Evolutionary conservation across 2,888 invertebrate genomes (phyloP), one percentile per base, ranked within the genome.

Genomic region (Scaeva pyrastri): DNA sequence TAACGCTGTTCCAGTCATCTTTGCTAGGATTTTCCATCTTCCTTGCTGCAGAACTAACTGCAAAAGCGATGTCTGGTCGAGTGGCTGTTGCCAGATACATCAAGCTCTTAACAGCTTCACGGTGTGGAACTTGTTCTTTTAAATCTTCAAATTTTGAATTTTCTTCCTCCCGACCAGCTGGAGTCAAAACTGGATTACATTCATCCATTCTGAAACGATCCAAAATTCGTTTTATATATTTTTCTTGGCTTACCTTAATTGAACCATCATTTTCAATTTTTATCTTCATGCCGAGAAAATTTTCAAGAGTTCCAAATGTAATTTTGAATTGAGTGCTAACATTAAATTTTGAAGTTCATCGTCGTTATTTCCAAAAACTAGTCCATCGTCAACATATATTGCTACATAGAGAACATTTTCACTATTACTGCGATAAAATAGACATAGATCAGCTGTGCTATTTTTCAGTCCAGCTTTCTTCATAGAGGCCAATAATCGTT

Each of bases 71-170:
- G 23, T 86, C 58, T 16, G 73, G 85, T 11, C 77, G 39, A 2
- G 73, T 80, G 8, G 58, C 78, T n/a, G 75, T 39, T 19, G 72
- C 71, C 23, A 81, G 31, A 60, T 81, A 81, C 81, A 86, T 86
- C 19, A 82, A 23, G 21, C 72, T 70, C 5, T 79, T 82, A 19
- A 79, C 82, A 45, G 72, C 79, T 79, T 75, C 62, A 41, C 36
- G 12, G 41, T 55, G 62, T 2, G 70, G 62, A 43, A 77, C 58
- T 31, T 11, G 23, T 14, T 52, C 52, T 52, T 23, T 52, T 6
- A 14, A 12, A 23, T 52, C 23, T 14, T 52, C 52, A 2, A 23
- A 23, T 23, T 52, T 23, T 23, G 23, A 52, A 23, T 52, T 52
- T 23, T 52, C 16, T 45, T 19, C 45, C 23, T 23, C 52, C 23